Percentiles rank a stretch among this genome's conserved stretches.
phyloP scores from a whole-genome alignment of 2,797 vertebrate species.

The Okamejei kenojei region DNA sequence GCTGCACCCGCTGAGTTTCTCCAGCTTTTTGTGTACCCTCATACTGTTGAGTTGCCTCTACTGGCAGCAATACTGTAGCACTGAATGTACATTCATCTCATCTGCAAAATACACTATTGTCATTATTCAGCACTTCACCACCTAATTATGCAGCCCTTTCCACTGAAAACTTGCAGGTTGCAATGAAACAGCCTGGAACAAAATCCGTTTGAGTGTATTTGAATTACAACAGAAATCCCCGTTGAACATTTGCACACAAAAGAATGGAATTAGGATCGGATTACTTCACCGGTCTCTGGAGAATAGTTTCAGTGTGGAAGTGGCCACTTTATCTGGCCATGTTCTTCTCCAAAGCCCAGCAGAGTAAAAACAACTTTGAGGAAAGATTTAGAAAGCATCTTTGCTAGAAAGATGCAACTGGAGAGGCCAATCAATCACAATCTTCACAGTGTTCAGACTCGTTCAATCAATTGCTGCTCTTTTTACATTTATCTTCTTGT shows the following conservation, averaged over 20 bases:
- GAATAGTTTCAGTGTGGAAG: slow-evolving; percentile 49
- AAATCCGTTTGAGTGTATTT: slow-evolving; percentile 14
- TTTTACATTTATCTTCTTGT: slow-evolving; percentile 29
- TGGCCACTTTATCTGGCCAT: slow-evolving; percentile 49
- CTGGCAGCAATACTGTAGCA: not conserved
- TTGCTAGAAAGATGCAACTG: not conserved
- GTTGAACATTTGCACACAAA: slow-evolving; percentile 47
- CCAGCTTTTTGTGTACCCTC: too few species aligned
- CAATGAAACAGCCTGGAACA: slow-evolving; percentile 9
- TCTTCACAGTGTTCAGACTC: slow-evolving; percentile 41
- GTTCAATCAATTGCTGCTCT: slow-evolving; percentile 44
- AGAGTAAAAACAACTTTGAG: slow-evolving; percentile 42
- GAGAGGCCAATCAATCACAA: slow-evolving; percentile 42
- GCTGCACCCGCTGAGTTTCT: too few species aligned
- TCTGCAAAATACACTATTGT: slow-evolving; percentile 21
- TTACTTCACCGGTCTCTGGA: slow-evolving; percentile 45
- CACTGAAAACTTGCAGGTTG: slow-evolving; percentile 20
- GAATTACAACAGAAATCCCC: slow-evolving; percentile 49
- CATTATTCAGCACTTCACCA: slow-evolving; percentile 24
- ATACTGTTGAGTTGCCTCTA: not conserved
- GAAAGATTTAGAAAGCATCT: slow-evolving; percentile 37
- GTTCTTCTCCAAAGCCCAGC: slow-evolving; percentile 49
- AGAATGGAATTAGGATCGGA: slow-evolving; percentile 47
- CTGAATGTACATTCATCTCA: not conserved
- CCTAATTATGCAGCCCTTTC: slow-evolving; percentile 19